phyloP scores from a whole-genome alignment of 2,888 invertebrate species.

The Drosophila percnosoma region DNA sequence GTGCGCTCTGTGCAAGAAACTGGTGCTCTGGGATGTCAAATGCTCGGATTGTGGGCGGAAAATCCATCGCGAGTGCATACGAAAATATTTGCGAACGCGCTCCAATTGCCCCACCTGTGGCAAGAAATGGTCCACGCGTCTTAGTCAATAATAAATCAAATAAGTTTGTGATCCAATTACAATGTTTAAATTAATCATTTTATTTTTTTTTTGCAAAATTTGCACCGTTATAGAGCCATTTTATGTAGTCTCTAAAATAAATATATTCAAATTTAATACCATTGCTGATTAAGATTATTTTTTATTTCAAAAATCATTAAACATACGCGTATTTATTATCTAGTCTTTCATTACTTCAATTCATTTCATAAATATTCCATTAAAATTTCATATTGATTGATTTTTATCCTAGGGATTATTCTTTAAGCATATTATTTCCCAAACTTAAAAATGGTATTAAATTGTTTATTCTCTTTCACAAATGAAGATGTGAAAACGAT shows the following conservation, averaged over 20 bases:
- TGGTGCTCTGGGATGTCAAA: constrained; percentile 66
- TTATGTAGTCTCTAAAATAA: neutral
- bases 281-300: constrained; percentile 17
- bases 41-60: constrained; percentile 52
- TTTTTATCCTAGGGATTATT: constrained; percentile 36
- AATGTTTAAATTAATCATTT: neutral
- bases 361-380: constrained; percentile 55
- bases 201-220: neutral
- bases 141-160: constrained; percentile 28
- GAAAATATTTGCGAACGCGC: constrained; percentile 60
- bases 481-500: constrained; percentile 12
- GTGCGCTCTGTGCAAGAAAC: constrained; percentile 55
- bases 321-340: constrained; percentile 55
- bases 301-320: constrained; percentile 64
- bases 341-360: constrained; percentile 54
- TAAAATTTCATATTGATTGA: constrained; percentile 47
- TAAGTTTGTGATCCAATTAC: neutral
- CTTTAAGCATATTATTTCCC: constrained; percentile 30
- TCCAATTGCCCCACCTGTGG: constrained; percentile 61
- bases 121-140: constrained; percentile 54
- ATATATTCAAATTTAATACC: neutral
- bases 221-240: neutral
- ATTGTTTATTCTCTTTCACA: constrained; percentile 13
- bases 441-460: constrained; percentile 28
- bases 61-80: constrained; percentile 60